A percentile compares a stretch with the other conserved stretches of the same genome.
Evolutionary conservation across 64 coral and sea anemone species (phyloP).

Genomic region (Actinia tenebrosa): DNA sequence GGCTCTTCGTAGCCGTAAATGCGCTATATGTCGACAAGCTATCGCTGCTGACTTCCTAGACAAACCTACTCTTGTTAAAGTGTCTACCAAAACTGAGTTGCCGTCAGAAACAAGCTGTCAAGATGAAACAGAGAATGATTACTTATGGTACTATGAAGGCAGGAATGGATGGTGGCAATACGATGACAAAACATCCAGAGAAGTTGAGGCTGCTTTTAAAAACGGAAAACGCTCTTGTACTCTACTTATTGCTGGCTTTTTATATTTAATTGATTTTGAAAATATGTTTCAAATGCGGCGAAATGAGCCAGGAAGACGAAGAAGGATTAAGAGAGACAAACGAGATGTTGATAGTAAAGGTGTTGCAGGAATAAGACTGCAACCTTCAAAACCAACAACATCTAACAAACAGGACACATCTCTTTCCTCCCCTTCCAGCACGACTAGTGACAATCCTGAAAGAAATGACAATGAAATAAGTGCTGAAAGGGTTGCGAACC

Average conservation of each 20-base stretch:
- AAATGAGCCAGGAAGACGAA: constrained; percentile 85
- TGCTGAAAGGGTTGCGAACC: not conserved
- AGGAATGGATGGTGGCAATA: constrained; percentile 99
- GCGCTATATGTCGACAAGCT: constrained; percentile 88
- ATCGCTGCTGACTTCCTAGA: constrained; percentile 73
- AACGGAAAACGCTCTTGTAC: constrained; percentile 93
- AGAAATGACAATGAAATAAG: not conserved
- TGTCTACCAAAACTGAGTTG: not conserved
- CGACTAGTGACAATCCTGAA: not conserved
- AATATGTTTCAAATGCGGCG: constrained; percentile 97
- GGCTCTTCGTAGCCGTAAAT: constrained; percentile 78
- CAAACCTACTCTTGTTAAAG: constrained; percentile 88
- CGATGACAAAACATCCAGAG: constrained; percentile 74
- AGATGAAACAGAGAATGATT: constrained; percentile 24
- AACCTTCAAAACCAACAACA: not conserved
- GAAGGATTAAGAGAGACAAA: constrained; percentile 93
- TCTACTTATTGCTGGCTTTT: constrained; percentile 85
- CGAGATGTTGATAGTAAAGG: constrained; percentile 83
- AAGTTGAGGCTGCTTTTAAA: constrained; percentile 87
- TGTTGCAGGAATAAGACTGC: constrained; percentile 76
- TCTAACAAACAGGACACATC: not conserved
- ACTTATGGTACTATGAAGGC: constrained; percentile 93
- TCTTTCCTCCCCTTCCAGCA: not conserved
- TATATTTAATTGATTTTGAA: constrained; percentile 96
- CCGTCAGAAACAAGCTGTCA: constrained; percentile 5